Percentiles rank a stretch among this genome's conserved stretches.
These are phyloP conservation scores for Heliconius erato DNA, from an alignment of 2,888 invertebrate genomes.

Conservation along the genomic window DNA sequence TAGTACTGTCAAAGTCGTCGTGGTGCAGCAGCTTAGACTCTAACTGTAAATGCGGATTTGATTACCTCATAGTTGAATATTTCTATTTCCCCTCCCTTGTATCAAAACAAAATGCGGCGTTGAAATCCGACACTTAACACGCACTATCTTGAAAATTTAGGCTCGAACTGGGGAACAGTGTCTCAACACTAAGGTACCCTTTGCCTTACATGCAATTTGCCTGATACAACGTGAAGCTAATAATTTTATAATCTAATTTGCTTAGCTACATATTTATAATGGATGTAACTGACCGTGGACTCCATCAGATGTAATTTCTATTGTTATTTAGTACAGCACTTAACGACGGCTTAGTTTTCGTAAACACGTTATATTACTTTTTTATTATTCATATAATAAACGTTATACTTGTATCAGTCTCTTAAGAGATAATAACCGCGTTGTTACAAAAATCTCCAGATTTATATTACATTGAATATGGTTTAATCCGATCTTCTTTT, in stretches of 20 bases:
- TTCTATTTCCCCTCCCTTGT: no score
- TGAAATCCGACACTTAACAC: no score
- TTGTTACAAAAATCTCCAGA: constrained; percentile 7
- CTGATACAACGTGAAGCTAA: neutral
- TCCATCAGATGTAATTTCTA: constrained; percentile 11
- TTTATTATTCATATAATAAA: constrained; percentile 17
- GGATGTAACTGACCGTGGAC: neutral
- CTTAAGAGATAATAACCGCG: neutral
- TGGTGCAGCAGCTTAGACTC: no score
- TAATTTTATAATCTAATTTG: neutral
- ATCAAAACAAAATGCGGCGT: no score
- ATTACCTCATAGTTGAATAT: no score
- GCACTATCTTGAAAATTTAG: no score
- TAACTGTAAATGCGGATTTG: no score
- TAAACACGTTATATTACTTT: constrained; percentile 4
- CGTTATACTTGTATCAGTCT: neutral
- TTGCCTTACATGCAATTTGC: no score
- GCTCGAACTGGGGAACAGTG: no score
- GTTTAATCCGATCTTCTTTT: neutral
- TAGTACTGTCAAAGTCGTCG: no score
- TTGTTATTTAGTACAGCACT: constrained; percentile 35
- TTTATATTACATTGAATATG: constrained; percentile 1
- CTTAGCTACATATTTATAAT: no score
- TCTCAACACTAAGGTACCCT: no score
- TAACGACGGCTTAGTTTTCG: constrained; percentile 3